Evolutionary conservation across 1,140 invertebrate species (phyloP).

Genomic region (Luehdorfia chinensis): DNA sequence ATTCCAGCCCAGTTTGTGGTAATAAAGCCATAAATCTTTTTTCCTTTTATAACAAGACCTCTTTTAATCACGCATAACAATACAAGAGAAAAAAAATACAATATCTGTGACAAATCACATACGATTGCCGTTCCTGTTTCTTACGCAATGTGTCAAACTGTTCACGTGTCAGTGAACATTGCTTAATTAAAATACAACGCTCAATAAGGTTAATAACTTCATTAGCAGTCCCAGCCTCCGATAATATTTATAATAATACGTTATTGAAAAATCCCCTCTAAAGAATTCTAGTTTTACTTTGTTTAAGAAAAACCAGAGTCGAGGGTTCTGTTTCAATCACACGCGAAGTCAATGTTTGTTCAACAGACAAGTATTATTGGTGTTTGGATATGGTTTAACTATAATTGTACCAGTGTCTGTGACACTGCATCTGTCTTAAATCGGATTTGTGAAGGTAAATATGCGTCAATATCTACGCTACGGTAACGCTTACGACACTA

Average conservation of each 20-base stretch:
- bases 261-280: neutral
- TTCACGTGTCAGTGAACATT: constrained; percentile 15
- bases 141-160: constrained; percentile 5
- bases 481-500: too few species aligned
- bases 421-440: too few species aligned
- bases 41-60: constrained; percentile 11
- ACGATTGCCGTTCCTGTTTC: constrained; percentile 7
- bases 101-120: constrained; percentile 12
- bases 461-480: too few species aligned
- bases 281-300: constrained; percentile 6
- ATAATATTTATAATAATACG: constrained; percentile 13
- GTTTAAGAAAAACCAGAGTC: neutral
- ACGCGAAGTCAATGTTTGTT: too few species aligned
- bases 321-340: neutral
- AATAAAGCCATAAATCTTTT: constrained; percentile 13
- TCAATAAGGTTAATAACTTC: constrained; percentile 17
- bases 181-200: constrained; percentile 16
- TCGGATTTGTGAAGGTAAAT: too few species aligned
- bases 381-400: too few species aligned
- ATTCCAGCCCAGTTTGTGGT: constrained; percentile 8
- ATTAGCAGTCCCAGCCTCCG: constrained; percentile 1
- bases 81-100: neutral
- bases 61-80: constrained; percentile 4
- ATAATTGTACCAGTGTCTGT: too few species aligned
- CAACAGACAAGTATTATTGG: too few species aligned